Conservation (phyloP, 30 jellyfish, hydroid and myxozoan genomes). For the Mastigias papua region DNA sequence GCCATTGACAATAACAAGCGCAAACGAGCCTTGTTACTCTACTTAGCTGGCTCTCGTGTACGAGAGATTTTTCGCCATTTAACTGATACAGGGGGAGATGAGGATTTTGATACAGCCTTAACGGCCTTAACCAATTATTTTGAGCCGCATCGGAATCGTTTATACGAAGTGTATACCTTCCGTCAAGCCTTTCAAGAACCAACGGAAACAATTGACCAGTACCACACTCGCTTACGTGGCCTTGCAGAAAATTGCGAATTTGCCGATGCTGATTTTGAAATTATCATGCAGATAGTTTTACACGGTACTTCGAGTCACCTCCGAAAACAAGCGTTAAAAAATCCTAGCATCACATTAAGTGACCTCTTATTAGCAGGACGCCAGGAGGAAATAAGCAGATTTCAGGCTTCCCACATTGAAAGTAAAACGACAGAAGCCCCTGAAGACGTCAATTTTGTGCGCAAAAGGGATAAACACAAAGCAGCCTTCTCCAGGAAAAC, state of each 20-base stretch:
- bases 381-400: slow-evolving; percentile 23
- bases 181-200: slow-evolving; percentile 51
- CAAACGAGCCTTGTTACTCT: slow-evolving; percentile 45
- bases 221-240: slow-evolving; percentile 50
- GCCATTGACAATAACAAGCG: slow-evolving; percentile 6
- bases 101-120: slow-evolving; percentile 6
- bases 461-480: background rate
- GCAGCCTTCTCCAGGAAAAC: background rate
- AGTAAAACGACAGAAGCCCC: background rate
- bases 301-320: background rate
- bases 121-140: slow-evolving; percentile 30
- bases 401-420: slow-evolving; percentile 48
- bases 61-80: slow-evolving; percentile 60
- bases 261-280: slow-evolving; percentile 17
- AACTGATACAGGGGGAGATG: slow-evolving; percentile 34
- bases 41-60: slow-evolving; percentile 34
- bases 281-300: background rate
- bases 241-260: slow-evolving; percentile 48
- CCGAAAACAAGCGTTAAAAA: background rate
- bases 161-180: slow-evolving; percentile 42
- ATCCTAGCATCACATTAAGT: background rate
- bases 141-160: background rate
- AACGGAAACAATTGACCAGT: slow-evolving; percentile 40
- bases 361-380: slow-evolving; percentile 31
- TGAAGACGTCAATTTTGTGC: background rate